Conservation (phyloP, 1,140 invertebrate species). For the Brachystomella parvula region DNA sequence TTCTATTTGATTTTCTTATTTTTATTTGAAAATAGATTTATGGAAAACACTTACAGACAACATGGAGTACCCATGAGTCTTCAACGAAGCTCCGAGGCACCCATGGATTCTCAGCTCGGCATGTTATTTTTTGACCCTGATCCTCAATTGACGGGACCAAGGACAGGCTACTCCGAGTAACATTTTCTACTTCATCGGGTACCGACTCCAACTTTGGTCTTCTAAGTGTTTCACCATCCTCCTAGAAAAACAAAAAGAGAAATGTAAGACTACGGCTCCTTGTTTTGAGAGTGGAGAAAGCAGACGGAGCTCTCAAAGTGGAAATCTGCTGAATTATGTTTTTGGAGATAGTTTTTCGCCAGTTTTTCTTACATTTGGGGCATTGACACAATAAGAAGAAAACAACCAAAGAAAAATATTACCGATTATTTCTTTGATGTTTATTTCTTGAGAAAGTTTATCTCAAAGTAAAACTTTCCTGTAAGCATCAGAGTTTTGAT, state of each 20-base stretch:
- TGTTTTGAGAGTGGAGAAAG: constrained; percentile 12
- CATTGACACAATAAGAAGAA: too few species aligned
- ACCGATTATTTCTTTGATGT: too few species aligned
- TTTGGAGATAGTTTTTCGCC: too few species aligned
- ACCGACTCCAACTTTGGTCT: constrained; percentile 8
- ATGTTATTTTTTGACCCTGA: constrained; percentile 38
- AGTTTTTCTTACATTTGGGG: too few species aligned
- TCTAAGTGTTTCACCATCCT: constrained; percentile 19
- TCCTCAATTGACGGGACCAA: constrained; percentile 37
- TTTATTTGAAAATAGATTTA: constrained; percentile 19
- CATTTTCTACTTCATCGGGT: constrained; percentile 36
- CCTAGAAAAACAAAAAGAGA: constrained; percentile 21
- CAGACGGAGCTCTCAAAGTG: constrained; percentile 10
- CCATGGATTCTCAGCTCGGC: constrained; percentile 67
- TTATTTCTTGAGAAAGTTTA: too few species aligned
- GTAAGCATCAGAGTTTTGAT: too few species aligned
- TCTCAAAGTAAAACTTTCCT: too few species aligned
- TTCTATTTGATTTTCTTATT: not conserved
- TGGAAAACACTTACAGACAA: constrained; percentile 50
- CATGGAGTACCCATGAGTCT: constrained; percentile 57
- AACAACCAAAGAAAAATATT: too few species aligned
- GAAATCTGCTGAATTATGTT: too few species aligned
- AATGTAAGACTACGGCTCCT: not conserved
- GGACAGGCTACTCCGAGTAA: constrained; percentile 34
- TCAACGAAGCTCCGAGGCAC: constrained; percentile 71